Evolutionary conservation across 2,797 vertebrate genomes (phyloP).

Genomic region (Lagorchestes hirsutus): DNA sequence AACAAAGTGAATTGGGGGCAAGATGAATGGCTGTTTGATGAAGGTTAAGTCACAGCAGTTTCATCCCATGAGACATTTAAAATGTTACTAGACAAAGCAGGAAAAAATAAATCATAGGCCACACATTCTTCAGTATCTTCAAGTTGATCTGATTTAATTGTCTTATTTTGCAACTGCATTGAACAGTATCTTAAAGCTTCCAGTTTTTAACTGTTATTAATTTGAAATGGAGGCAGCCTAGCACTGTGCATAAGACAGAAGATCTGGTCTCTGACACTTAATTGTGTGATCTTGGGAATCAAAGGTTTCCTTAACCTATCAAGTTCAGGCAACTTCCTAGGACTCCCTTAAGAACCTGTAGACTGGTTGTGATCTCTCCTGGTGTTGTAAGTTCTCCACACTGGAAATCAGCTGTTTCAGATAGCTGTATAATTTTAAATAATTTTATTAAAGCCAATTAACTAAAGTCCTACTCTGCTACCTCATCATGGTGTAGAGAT

Average conservation of each 20-base stretch:
- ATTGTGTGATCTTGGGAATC: not conserved
- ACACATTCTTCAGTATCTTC: slow-evolving; percentile 25
- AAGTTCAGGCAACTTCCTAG: not conserved
- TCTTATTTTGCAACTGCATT: not conserved
- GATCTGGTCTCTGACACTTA: not conserved
- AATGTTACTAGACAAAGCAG: slow-evolving; percentile 34
- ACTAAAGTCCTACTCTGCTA: not conserved
- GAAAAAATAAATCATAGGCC: slow-evolving; percentile 32
- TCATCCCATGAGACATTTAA: slow-evolving; percentile 48
- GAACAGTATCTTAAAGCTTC: not conserved
- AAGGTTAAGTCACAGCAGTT: slow-evolving; percentile 25
- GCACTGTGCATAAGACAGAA: not conserved
- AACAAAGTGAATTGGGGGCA: slow-evolving; percentile 53
- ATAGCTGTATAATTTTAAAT: not conserved
- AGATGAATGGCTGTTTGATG: slow-evolving; percentile 37
- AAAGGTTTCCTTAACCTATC: not conserved
- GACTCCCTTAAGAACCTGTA: not conserved
- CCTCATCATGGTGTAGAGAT: not conserved
- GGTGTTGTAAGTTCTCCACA: not conserved
- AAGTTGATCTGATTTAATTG: slow-evolving; percentile 35
- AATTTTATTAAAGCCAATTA: not conserved
- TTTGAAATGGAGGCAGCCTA: not conserved
- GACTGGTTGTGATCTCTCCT: not conserved
- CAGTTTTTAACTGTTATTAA: not conserved
- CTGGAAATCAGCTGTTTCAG: not conserved